A percentile compares a stretch with the other conserved stretches of the same genome.
phyloP scores from a whole-genome alignment of 2,113 vertebrate species.

The Delphinus delphis region DNA sequence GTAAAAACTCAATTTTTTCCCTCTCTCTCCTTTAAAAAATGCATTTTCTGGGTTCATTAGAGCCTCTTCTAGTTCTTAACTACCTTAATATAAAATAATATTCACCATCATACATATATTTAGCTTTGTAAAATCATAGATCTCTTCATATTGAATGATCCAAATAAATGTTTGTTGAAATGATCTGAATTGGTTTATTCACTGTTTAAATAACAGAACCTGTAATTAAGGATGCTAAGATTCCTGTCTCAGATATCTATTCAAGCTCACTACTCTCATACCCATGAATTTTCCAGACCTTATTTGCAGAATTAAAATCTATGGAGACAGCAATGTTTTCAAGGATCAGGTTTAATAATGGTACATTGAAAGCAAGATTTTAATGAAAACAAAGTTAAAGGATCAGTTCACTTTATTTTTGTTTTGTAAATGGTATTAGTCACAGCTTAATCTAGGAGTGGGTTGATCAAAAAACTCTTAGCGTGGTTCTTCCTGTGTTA shows the following conservation, averaged over 20 bases:
- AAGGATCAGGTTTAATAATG: slow-evolving; percentile 24
- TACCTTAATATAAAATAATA: slow-evolving; percentile 51
- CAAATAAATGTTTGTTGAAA: slow-evolving; percentile 70
- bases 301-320: slow-evolving; percentile 57
- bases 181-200: slow-evolving; percentile 65
- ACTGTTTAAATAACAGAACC: slow-evolving; percentile 63
- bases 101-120: slow-evolving; percentile 37
- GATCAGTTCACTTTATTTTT: not conserved
- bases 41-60: slow-evolving; percentile 42
- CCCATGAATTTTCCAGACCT: slow-evolving; percentile 48
- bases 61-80: slow-evolving; percentile 18
- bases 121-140: slow-evolving; percentile 64
- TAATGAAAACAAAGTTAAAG: slow-evolving; percentile 30
- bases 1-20: not conserved
- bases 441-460: not conserved
- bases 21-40: not conserved
- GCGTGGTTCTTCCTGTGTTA: not conserved
- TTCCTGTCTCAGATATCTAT: slow-evolving; percentile 46
- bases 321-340: not conserved
- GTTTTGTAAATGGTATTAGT: not conserved
- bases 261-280: slow-evolving; percentile 14
- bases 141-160: slow-evolving; percentile 56
- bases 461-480: not conserved
- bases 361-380: not conserved
- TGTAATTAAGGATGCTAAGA: slow-evolving; percentile 66